These are phyloP conservation scores for Monomorium pharaonis DNA, from an alignment of 1,140 invertebrate genomes.

Conservation along the genomic window DNA sequence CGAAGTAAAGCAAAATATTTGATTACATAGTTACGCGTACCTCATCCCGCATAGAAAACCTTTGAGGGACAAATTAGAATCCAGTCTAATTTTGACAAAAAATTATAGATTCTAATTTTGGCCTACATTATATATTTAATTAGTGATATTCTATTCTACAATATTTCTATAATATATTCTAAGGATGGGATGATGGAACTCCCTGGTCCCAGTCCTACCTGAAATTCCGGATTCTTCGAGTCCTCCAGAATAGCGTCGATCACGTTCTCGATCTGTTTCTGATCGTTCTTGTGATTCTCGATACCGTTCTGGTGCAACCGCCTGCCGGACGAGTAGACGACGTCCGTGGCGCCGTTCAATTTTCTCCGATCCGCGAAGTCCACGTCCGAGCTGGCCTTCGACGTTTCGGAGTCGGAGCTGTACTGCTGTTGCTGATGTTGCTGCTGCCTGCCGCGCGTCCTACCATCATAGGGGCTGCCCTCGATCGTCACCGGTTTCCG, in stretches of 20 bases:
- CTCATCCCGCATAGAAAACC: too few relatives aligned
- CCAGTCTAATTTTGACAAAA: too few relatives aligned
- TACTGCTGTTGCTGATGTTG: constrained; percentile 74
- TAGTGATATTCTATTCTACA: too few relatives aligned
- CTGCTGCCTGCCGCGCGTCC: constrained; percentile 65
- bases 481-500: constrained; percentile 24
- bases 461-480: constrained; percentile 55
- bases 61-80: too few relatives aligned
- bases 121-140: too few relatives aligned
- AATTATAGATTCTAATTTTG: too few relatives aligned
- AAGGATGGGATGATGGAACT: neutral
- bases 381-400: constrained; percentile 76
- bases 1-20: neutral
- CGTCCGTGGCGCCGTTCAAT: constrained; percentile 76
- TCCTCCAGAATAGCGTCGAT: constrained; percentile 84
- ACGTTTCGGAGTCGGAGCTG: constrained; percentile 78
- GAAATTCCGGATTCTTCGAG: constrained; percentile 84
- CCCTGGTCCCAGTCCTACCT: constrained; percentile 69
- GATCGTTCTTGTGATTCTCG: constrained; percentile 82
- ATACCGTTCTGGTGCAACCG: constrained; percentile 76
- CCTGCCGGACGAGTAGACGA: constrained; percentile 78
- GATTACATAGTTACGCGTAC: too few relatives aligned
- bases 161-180: too few relatives aligned
- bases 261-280: constrained; percentile 84
- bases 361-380: constrained; percentile 75